phyloP scores from a whole-genome alignment of 1,140 invertebrate genomes.

The Drosophila setifemur region DNA sequence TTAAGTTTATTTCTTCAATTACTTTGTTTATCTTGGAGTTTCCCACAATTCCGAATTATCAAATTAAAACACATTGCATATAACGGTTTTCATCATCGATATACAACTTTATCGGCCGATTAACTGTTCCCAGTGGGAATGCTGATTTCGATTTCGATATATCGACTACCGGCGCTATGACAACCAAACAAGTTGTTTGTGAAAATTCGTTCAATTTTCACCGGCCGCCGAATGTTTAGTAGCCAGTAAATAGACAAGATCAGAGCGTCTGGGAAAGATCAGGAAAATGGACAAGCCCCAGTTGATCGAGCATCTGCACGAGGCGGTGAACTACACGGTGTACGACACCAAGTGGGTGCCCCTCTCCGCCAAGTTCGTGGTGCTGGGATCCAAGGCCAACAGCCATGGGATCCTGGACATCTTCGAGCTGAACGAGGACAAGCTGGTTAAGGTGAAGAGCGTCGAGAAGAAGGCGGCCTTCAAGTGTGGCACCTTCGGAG shows the following conservation, averaged over 20 bases:
- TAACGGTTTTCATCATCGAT: too few relatives aligned
- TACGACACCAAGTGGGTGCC: constrained; percentile 98
- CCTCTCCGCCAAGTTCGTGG: constrained; percentile 94
- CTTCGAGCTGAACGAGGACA: constrained; percentile 90
- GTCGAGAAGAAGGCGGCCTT: constrained; percentile 91
- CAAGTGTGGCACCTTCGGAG: constrained; percentile 96
- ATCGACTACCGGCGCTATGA: constrained; percentile 26
- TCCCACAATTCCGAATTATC: too few relatives aligned
- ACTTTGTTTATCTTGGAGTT: too few relatives aligned
- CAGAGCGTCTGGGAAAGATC: not conserved
- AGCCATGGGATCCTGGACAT: constrained; percentile 93
- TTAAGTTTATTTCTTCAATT: too few relatives aligned
- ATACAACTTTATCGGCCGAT: too few relatives aligned
- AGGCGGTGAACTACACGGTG: constrained; percentile 91
- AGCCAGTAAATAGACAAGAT: not conserved
- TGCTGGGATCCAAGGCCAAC: constrained; percentile 92
- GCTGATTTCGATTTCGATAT: not conserved
- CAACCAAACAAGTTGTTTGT: constrained; percentile 52
- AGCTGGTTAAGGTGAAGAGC: constrained; percentile 88
- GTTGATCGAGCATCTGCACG: constrained; percentile 94
- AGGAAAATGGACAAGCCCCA: constrained; percentile 89
- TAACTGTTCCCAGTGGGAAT: too few relatives aligned
- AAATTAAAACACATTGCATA: too few relatives aligned
- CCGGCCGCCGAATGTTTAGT: not conserved
- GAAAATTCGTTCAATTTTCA: constrained; percentile 26